Evolutionary conservation across 2,888 invertebrate genomes (phyloP).

Genomic region (Dysmachus trigonus): DNA sequence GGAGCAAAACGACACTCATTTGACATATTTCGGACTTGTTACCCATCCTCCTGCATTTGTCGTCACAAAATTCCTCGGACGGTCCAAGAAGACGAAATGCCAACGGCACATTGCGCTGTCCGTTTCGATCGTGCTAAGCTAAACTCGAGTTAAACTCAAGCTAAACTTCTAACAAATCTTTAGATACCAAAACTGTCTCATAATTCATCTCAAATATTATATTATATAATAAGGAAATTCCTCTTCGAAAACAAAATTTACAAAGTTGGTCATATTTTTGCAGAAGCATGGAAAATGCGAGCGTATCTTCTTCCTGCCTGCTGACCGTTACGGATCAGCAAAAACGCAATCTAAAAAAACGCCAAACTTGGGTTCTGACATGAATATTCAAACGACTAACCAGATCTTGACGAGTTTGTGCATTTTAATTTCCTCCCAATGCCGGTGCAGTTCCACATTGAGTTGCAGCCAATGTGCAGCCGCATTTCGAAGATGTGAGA

Average conservation of each 20-base stretch:
- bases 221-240: not conserved
- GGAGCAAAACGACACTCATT: conserved; percentile 49
- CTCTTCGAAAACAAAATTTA: not conserved
- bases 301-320: conserved; percentile 15
- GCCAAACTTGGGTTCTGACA: conserved; percentile 9
- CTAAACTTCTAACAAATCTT: not conserved
- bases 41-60: conserved; percentile 28
- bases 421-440: conserved; percentile 38
- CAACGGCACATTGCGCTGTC: not conserved
- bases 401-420: conserved; percentile 41
- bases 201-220: not conserved
- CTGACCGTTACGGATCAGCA: conserved; percentile 28
- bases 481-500: not conserved
- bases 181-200: not conserved
- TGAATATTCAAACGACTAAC: conserved; percentile 40
- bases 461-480: not conserved
- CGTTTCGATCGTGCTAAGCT: not conserved
- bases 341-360: not conserved
- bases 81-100: not conserved
- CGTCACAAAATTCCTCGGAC: conserved; percentile 10
- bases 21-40: conserved; percentile 50
- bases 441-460: conserved; percentile 20
- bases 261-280: not conserved
- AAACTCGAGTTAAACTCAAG: no score
- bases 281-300: conserved; percentile 30